Conservation (phyloP, 1,140 invertebrate species). For the Cyrtorhinus lividipennis region DNA sequence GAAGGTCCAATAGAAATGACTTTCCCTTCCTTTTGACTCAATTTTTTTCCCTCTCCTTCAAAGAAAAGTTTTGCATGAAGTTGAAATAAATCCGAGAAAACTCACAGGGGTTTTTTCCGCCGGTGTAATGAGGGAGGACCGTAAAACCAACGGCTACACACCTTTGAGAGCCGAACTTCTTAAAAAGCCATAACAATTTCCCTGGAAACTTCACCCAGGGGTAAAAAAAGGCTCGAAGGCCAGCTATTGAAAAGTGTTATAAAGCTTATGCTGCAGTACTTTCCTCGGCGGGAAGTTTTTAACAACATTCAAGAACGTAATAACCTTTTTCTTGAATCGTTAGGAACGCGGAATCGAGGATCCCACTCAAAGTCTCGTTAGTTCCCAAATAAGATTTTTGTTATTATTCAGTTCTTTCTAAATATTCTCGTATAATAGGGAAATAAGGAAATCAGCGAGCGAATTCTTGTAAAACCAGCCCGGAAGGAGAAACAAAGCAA, state of each 20-base stretch:
- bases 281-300: neutral
- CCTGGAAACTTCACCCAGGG: neutral
- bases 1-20: neutral
- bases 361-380: no score
- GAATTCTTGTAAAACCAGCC: no score
- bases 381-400: no score
- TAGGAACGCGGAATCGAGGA: no score
- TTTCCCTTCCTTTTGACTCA: neutral
- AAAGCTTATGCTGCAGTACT: neutral
- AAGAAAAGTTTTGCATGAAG: neutral
- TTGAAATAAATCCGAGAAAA: neutral
- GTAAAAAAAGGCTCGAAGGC: neutral
- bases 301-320: neutral
- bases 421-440: no score
- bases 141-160: neutral
- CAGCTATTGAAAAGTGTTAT: neutral
- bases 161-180: neutral
- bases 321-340: neutral
- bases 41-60: neutral
- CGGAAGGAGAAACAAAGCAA: no score
- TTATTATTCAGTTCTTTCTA: no score
- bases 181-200: neutral
- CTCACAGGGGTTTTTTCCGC: neutral
- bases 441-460: no score
- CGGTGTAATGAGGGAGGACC: neutral